phyloP scores from a whole-genome alignment of 2,113 vertebrate species.

The Rhinichthys klamathensis region DNA sequence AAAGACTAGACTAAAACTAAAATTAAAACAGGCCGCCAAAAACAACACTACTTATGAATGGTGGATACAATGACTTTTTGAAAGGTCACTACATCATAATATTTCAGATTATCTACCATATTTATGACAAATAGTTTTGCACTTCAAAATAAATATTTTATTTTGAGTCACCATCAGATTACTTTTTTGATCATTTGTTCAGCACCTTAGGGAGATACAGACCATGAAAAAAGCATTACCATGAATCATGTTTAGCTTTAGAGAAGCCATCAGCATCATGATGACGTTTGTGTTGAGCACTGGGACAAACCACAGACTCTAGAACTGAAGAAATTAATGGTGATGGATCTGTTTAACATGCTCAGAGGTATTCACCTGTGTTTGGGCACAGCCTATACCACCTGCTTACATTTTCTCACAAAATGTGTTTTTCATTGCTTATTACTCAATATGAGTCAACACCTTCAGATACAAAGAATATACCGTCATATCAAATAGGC shows the following conservation, averaged over 20 bases:
- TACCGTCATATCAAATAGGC: background rate
- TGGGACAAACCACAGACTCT: background rate
- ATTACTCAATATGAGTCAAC: background rate
- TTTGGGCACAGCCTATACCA: background rate
- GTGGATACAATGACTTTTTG: slow-evolving; percentile 10
- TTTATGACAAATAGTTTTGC: background rate
- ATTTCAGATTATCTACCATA: background rate
- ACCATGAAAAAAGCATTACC: background rate
- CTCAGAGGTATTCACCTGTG: background rate
- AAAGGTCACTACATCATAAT: slow-evolving; percentile 27
- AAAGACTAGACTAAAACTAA: too few relatives aligned
- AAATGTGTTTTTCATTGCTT: background rate
- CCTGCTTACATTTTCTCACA: background rate
- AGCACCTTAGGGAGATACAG: background rate
- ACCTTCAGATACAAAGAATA: background rate
- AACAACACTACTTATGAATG: slow-evolving; percentile 1
- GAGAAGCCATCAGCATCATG: background rate
- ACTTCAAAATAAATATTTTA: slow-evolving; percentile 2
- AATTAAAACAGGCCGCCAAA: too few relatives aligned
- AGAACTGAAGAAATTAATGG: background rate
- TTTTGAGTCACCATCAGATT: background rate
- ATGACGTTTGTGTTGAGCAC: background rate
- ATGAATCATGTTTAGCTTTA: background rate
- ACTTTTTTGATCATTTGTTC: background rate
- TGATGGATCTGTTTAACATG: background rate